Evolutionary conservation across 2,888 invertebrate species (phyloP).

Genomic region (Yponomeuta sedellus): DNA sequence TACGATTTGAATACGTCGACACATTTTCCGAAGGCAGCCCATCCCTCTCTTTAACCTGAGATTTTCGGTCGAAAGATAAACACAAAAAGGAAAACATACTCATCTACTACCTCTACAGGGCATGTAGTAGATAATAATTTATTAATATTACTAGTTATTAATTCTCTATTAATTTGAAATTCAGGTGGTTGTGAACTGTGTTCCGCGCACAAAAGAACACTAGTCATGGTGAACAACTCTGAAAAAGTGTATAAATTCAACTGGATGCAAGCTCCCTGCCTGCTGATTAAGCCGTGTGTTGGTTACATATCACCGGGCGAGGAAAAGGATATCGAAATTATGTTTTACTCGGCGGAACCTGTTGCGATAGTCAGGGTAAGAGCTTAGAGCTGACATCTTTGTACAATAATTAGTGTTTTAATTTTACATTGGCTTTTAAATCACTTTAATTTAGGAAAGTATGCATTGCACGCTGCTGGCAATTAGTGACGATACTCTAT

Average conservation of each 20-base stretch:
- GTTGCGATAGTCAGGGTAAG: slow-evolving; percentile 43
- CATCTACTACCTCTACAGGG: no score
- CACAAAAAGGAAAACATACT: no score
- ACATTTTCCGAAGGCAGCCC: no score
- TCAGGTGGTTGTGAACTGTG: slow-evolving; percentile 60
- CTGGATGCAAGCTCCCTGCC: slow-evolving; percentile 46
- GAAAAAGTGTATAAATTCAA: slow-evolving; percentile 64
- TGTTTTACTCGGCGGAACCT: slow-evolving; percentile 51
- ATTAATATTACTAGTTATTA: neutral
- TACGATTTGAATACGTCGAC: no score
- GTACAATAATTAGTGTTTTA: no score
- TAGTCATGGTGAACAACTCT: slow-evolving; percentile 64
- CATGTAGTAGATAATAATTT: no score
- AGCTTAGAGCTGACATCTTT: no score
- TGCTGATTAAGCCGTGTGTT: slow-evolving; percentile 54
- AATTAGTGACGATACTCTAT: slow-evolving; percentile 50
- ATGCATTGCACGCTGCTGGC: slow-evolving; percentile 44
- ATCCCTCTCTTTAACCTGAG: no score
- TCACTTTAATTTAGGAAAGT: slow-evolving; percentile 36
- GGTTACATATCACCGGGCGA: slow-evolving; percentile 68
- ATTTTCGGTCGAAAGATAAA: no score
- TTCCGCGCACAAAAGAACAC: slow-evolving; percentile 47
- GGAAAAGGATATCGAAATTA: slow-evolving; percentile 65
- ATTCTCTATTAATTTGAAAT: slow-evolving; percentile 13
- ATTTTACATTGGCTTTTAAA: neutral